Conservation (phyloP, 2,113 vertebrate species). For the Amia ocellicauda region DNA sequence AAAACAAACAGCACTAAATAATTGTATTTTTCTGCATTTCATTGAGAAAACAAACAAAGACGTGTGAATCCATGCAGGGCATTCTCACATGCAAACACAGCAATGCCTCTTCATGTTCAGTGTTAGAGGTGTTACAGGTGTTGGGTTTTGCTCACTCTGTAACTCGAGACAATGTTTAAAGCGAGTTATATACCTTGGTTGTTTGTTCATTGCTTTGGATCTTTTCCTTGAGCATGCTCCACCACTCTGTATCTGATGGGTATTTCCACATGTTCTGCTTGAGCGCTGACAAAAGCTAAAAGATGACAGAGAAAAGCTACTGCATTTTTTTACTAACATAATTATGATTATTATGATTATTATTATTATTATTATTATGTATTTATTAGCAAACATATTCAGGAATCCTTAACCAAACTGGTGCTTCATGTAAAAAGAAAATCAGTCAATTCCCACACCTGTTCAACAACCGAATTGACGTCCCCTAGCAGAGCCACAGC, state of each 20-base stretch:
- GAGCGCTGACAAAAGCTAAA: constrained; percentile 74
- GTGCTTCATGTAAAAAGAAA: neutral
- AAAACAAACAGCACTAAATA: neutral
- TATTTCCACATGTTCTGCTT: constrained; percentile 69
- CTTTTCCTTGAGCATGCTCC: constrained; percentile 75
- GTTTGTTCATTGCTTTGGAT: constrained; percentile 73
- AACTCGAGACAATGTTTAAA: no score
- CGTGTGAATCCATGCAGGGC: no score
- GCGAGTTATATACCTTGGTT: constrained; percentile 67
- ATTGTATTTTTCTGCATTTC: no score
- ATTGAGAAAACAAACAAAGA: no score
- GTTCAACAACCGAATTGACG: constrained; percentile 71
- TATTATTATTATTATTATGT: no score
- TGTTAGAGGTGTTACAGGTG: no score
- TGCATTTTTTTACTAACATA: neutral
- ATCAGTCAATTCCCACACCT: constrained; percentile 61
- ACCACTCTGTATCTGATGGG: constrained; percentile 76
- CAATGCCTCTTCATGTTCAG: no score
- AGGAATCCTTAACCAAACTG: neutral
- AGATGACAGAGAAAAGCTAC: no score
- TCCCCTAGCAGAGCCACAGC: constrained; percentile 82
- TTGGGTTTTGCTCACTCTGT: no score
- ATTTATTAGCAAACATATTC: neutral
- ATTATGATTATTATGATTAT: no score
- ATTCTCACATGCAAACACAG: no score